Base-by-base conservation (phyloP, 2,113 vertebrate genomes). In the Leiothrix lutea region DNA sequence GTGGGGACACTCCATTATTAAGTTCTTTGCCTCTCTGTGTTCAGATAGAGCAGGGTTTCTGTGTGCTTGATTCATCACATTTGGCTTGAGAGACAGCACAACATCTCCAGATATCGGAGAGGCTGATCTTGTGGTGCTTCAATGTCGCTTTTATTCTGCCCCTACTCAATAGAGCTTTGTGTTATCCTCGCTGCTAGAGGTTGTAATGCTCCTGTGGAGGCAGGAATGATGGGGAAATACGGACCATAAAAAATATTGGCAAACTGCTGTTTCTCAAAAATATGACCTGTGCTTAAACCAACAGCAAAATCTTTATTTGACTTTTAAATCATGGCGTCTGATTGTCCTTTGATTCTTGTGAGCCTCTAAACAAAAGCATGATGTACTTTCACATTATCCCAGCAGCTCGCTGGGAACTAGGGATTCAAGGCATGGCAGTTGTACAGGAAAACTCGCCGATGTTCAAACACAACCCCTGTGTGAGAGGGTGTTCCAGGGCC, bases 31-130 rank as follows among this genome's bases (percentile, higher is more conserved):
- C 87, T 93, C 85, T 97, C 92, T 96, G 93, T 93, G 48, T 78
- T 96, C 93, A 94, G 71, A 93, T 91, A 90, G 92, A 94, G 88
- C 9, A 5, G 79, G 67, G 85, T 90, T 95, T 97, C 92, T 96
- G 64, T 93, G 80, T 0, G 36, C 90, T 96, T 96, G 93, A 97
- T 96, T 97, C 94, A 96, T 96, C 94, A 71, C 92, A 78, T 88
- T 96, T 92, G 93, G 95, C 94, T 93, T 94, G 93, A 96, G 94
- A 93, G 93, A 95, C 81, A 90, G 90, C 87, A 82, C 95, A 96
- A 93, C 93, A 93, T 96, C 92, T 93, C 94, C 92, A 95, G 93
- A 92, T 95, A 95, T 33, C 57, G n/a, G 88, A 73, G 93, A 78
- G 96, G 88, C 88, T 80, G 93, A 90, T 95, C 95, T 47, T 90